A percentile compares a stretch with the other conserved stretches of the same genome.
phyloP scores from a whole-genome alignment of 2,797 vertebrate genomes.

The Sebastes matsubarae region DNA sequence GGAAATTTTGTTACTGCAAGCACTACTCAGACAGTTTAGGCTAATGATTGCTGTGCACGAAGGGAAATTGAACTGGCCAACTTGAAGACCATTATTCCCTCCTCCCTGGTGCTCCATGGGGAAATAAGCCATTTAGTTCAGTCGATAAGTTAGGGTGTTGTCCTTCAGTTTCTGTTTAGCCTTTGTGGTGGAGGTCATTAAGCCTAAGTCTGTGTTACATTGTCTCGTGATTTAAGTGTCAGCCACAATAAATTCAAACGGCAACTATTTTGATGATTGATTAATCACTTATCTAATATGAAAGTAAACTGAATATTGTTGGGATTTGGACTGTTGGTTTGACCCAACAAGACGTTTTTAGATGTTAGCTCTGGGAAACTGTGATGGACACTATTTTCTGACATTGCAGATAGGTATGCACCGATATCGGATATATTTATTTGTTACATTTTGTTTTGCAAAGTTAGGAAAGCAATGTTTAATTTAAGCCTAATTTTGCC shows the following conservation, averaged over 20 bases:
- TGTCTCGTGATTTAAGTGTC: conserved; percentile 8
- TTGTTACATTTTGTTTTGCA: no score
- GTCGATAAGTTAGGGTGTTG: conserved; percentile 67
- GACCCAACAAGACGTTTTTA: background rate
- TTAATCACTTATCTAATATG: background rate
- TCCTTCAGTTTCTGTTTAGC: conserved; percentile 43
- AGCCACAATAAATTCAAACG: background rate
- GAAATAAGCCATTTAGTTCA: conserved; percentile 64
- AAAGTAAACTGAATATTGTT: background rate
- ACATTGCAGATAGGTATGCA: background rate
- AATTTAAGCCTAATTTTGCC: no score
- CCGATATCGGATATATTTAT: no score
- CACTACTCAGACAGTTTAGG: background rate
- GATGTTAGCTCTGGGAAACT: background rate
- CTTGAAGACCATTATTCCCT: conserved; percentile 48
- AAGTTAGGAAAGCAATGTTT: no score
- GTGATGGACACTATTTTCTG: background rate
- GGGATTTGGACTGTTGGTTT: background rate
- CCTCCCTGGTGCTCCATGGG: conserved; percentile 34
- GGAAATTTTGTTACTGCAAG: conserved; percentile 3
- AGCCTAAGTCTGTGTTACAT: conserved; percentile 1
- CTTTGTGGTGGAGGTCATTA: conserved; percentile 49
- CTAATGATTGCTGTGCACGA: conserved; percentile 25
- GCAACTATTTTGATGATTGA: background rate
- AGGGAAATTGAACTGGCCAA: conserved; percentile 46